A percentile compares a stretch with the other conserved stretches of the same genome.
These are phyloP conservation scores for Nothoprocta pentlandii DNA, from an alignment of 2,113 vertebrate species.

Conservation along the genomic window DNA sequence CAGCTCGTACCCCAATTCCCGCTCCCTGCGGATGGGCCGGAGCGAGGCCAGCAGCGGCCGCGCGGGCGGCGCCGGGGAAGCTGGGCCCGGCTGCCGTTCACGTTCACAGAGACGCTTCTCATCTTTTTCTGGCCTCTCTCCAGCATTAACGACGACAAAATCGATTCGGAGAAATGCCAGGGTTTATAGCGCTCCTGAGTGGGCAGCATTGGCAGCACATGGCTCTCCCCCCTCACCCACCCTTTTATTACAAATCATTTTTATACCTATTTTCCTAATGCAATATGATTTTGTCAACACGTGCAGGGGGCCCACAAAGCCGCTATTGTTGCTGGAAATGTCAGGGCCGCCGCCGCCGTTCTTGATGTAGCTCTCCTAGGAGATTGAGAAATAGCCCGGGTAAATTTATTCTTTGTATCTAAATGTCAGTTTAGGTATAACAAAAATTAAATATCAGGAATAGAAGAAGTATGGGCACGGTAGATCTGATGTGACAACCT, in stretches of 20 bases:
- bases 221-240: not conserved
- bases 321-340: slow-evolving; percentile 47
- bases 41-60: no score
- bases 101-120: slow-evolving; percentile 21
- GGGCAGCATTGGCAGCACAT: not conserved
- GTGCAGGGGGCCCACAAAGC: not conserved
- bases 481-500: not conserved
- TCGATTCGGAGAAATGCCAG: not conserved
- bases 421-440: slow-evolving; percentile 52
- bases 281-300: slow-evolving; percentile 27
- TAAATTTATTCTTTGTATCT: slow-evolving; percentile 40
- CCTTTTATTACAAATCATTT: slow-evolving; percentile 20
- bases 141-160: not conserved
- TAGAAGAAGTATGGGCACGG: not conserved
- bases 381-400: slow-evolving; percentile 31
- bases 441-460: slow-evolving; percentile 7
- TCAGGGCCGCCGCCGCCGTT: slow-evolving; percentile 35
- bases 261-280: not conserved
- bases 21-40: no score
- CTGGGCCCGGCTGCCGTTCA: not conserved
- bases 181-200: not conserved
- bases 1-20: no score
- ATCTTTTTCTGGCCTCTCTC: slow-evolving; percentile 31
- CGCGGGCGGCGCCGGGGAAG: not conserved
- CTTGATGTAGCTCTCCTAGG: not conserved